These are phyloP conservation scores for Poeciliopsis occidentalis DNA, from an alignment of 2,113 vertebrate genomes.

Conservation along the genomic window DNA sequence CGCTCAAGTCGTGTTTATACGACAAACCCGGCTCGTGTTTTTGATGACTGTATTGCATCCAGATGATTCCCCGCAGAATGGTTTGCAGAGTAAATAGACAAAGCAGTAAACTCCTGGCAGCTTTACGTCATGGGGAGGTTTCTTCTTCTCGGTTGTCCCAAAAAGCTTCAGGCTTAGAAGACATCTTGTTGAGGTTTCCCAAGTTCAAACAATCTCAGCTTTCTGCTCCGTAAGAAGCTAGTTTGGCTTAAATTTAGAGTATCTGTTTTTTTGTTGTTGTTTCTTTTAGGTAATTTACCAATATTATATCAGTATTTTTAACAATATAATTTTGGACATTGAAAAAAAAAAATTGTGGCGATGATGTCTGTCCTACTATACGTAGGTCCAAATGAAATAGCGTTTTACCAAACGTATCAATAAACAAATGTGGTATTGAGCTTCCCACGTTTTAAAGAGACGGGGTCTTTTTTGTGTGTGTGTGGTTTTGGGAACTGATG, in stretches of 20 bases:
- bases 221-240: not conserved
- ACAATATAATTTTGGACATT: too few species aligned
- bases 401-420: too few species aligned
- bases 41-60: slow-evolving; percentile 62
- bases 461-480: too few species aligned
- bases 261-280: slow-evolving; percentile 1
- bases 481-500: too few species aligned
- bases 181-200: slow-evolving; percentile 38
- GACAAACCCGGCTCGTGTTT: slow-evolving; percentile 49
- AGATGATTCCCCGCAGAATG: slow-evolving; percentile 55
- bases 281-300: too few species aligned
- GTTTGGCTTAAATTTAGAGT: not conserved
- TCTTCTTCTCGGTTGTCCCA: slow-evolving; percentile 37
- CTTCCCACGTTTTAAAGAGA: too few species aligned
- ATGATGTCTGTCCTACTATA: too few species aligned
- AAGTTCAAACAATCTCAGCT: not conserved
- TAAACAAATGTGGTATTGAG: too few species aligned
- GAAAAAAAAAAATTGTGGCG: too few species aligned
- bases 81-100: slow-evolving; percentile 42
- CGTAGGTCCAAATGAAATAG: too few species aligned
- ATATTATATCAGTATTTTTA: too few species aligned
- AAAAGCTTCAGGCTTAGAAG: slow-evolving; percentile 33
- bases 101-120: slow-evolving; percentile 35
- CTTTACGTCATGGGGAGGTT: slow-evolving; percentile 46
- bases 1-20: slow-evolving; percentile 44